A percentile compares a stretch with the other conserved stretches of the same genome.
Conservation (phyloP, 1,140 invertebrate species). For the Melanaphis sacchari region DNA sequence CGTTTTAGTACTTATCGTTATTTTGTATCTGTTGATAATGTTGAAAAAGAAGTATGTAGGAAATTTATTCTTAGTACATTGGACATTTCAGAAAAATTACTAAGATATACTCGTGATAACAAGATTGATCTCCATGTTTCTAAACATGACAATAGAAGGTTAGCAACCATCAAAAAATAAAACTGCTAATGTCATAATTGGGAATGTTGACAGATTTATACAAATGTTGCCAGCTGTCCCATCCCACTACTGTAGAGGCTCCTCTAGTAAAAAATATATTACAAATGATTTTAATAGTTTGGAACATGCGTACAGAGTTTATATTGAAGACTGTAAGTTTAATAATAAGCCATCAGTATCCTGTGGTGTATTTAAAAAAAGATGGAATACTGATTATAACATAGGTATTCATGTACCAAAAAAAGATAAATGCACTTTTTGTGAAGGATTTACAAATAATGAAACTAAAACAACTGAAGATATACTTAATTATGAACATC, state of each 20-base stretch:
- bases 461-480: neutral
- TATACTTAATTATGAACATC: neutral
- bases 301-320: neutral
- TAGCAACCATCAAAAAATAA: neutral
- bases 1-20: neutral
- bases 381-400: too few relatives aligned
- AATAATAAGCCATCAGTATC: neutral
- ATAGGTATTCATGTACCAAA: too few relatives aligned
- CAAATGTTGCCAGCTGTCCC: neutral
- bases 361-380: too few relatives aligned
- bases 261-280: too few relatives aligned
- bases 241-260: too few relatives aligned
- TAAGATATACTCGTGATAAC: neutral
- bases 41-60: neutral
- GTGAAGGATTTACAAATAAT: neutral
- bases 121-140: too few relatives aligned
- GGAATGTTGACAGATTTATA: neutral
- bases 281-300: neutral
- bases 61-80: neutral
- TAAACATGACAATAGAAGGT: too few relatives aligned
- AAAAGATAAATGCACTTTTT: too few relatives aligned
- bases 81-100: slow-evolving; percentile 7
- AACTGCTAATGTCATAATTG: neutral
- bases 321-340: neutral
- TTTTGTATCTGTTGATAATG: neutral